Evolutionary conservation across 2,888 invertebrate genomes (phyloP), one percentile per base, ranked within the genome.

Genomic region (Chelonus formosanus): DNA sequence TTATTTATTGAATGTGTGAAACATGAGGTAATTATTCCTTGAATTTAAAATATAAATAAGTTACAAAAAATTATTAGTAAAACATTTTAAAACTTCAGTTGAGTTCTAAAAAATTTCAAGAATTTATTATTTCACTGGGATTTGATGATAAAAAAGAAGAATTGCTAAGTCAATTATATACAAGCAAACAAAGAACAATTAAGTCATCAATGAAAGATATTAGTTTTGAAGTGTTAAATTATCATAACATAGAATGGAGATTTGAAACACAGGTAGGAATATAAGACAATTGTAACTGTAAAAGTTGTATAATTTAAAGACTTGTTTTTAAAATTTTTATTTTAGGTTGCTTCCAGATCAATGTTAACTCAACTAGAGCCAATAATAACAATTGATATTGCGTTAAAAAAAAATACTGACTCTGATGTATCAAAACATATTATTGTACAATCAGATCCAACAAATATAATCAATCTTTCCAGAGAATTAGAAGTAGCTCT

Each of bases 1-100:
- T 85, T 93, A 57, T 85, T 93, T 57, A 84, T 92, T 20, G 89
- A 93, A 83, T 89, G 89, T 71, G 90, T 90, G 73, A 91, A 90
- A 84, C 87, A 90, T 70, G 89, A 90, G 85, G 48, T 7, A 47
- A 7, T 36, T 8, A 58, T 20, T 20, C 2, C 2, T 20, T 20
- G 2, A 20, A 20, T 20, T 20, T 20, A 20, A 20, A 20, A 20
- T 20, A 20, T 2, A 2, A 20, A 20, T 20, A 2, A 2, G 1
- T 20, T 1, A 20, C 2, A 20, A 20, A 1, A 20, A 20, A 20
- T 20, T 20, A 20, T 20, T 20, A 20, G 20, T 20, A 20, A 20
- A 20, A 20, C 20, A 20, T 35, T 65, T 50, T 70, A 59, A 44
- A 43, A 52, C 79, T 85, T 68, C 73, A 87, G 87, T 74, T 88